Conservation (phyloP, 2,797 vertebrate genomes). For the Falco berigora region DNA sequence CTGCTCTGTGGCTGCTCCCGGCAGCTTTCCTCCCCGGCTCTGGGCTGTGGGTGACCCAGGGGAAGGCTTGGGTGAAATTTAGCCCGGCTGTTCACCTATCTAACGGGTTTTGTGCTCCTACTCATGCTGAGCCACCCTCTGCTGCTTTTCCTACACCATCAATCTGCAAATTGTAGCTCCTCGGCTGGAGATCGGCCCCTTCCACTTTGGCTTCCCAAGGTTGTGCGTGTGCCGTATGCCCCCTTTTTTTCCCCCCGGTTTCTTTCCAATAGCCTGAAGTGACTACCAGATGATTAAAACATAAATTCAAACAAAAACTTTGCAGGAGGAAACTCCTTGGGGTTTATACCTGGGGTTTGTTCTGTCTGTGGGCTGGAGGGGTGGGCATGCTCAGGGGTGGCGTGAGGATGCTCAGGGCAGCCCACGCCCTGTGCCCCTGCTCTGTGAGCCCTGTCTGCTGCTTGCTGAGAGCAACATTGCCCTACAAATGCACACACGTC, state of each 20-base stretch:
- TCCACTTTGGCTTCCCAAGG: fast-evolving
- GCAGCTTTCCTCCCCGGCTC: background rate
- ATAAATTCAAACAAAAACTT: background rate
- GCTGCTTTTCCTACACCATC: background rate
- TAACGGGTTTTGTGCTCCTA: background rate
- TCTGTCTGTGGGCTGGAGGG: background rate
- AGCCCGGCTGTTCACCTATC: fast-evolving
- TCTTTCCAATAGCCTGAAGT: background rate
- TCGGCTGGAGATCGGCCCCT: fast-evolving
- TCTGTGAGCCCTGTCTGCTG: background rate
- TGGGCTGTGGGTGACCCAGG: background rate
- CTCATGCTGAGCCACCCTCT: fast-evolving
- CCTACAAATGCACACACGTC: fast-evolving
- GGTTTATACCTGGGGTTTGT: fast-evolving
- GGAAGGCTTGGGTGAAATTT: background rate
- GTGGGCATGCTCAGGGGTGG: background rate
- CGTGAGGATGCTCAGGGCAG: background rate
- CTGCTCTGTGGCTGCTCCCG: background rate
- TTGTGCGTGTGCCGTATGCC: fast-evolving
- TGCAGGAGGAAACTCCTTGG: background rate
- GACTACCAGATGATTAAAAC: background rate
- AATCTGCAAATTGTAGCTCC: background rate
- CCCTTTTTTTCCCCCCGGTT: fast-evolving
- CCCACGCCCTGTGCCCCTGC: background rate
- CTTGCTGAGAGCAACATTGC: background rate